A percentile compares a stretch with the other conserved stretches of the same genome.
Conservation (phyloP, 2,888 invertebrate species). For the Drosophila setosimentum region DNA sequence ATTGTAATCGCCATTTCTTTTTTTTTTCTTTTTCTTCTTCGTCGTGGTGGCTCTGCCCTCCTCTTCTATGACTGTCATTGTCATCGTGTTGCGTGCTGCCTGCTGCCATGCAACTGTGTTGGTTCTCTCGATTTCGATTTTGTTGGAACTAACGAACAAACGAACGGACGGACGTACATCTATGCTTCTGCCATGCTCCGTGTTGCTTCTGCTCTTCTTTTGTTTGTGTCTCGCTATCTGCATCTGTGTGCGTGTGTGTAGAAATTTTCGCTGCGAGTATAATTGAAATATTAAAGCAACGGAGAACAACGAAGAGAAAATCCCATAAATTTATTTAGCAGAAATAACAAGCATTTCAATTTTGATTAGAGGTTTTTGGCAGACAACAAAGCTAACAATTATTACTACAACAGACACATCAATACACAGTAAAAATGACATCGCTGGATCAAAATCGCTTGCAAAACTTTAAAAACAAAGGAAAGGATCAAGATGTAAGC, state of each 20-base stretch:
- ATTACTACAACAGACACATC: constrained; percentile 6
- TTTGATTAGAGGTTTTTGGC: constrained; percentile 45
- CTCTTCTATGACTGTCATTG: constrained; percentile 45
- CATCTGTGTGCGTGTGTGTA: constrained; percentile 30
- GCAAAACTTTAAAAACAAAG: constrained; percentile 99
- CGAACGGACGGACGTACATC: constrained; percentile 28
- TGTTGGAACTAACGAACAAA: constrained; percentile 50
- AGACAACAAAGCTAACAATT: constrained; percentile 12
- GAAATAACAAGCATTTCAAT: constrained; percentile 29
- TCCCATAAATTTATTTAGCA: constrained; percentile 15
- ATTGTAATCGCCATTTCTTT: constrained; percentile 74
- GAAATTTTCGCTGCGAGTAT: constrained; percentile 44
- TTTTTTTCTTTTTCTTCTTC: constrained; percentile 61
- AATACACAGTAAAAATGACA: constrained; percentile 72
- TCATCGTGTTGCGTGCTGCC: constrained; percentile 72
- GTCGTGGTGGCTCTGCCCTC: constrained; percentile 46
- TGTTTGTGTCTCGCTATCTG: constrained; percentile 44
- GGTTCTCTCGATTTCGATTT: constrained; percentile 59
- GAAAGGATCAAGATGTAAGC: constrained; percentile 99
- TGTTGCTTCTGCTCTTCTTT: constrained; percentile 35
- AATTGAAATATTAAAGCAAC: constrained; percentile 54
- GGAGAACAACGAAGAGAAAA: constrained; percentile 40
- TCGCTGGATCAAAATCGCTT: constrained; percentile 88
- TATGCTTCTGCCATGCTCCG: constrained; percentile 19
- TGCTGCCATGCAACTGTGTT: constrained; percentile 64